Conservation (phyloP, 92 coral and sea anemone species). For the Bergia puertoricense region DNA sequence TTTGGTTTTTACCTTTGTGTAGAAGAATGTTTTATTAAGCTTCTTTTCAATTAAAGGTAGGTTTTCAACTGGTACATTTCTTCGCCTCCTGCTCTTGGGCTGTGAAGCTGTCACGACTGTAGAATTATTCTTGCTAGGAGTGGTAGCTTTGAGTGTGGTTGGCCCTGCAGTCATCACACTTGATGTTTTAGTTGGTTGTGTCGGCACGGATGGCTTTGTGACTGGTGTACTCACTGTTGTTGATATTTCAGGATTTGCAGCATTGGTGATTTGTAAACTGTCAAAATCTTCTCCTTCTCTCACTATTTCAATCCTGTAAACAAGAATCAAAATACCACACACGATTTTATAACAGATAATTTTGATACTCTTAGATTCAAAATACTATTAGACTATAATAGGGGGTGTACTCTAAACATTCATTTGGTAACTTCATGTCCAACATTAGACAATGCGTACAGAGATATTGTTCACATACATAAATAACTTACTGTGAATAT, state of each 20-base stretch:
- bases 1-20: neutral
- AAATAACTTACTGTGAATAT: too few relatives aligned
- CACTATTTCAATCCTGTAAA: neutral
- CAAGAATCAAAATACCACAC: neutral
- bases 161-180: neutral
- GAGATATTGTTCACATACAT: too few relatives aligned
- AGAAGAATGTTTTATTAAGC: neutral
- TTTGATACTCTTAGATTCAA: neutral
- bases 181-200: neutral
- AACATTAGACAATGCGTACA: too few relatives aligned
- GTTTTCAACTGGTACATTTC: neutral
- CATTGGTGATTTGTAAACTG: neutral
- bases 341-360: neutral
- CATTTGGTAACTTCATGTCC: too few relatives aligned
- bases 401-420: too few relatives aligned
- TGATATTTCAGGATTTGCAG: neutral
- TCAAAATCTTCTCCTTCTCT: slow-evolving; percentile 6
- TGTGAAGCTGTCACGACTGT: neutral
- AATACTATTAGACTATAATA: too few relatives aligned
- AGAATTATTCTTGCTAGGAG: neutral
- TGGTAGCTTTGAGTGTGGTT: neutral
- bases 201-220: too few relatives aligned
- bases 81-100: neutral
- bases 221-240: neutral
- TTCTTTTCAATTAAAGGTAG: neutral